Evolutionary conservation across 2,113 vertebrate genomes (phyloP).

Genomic region (Equus przewalskii): DNA sequence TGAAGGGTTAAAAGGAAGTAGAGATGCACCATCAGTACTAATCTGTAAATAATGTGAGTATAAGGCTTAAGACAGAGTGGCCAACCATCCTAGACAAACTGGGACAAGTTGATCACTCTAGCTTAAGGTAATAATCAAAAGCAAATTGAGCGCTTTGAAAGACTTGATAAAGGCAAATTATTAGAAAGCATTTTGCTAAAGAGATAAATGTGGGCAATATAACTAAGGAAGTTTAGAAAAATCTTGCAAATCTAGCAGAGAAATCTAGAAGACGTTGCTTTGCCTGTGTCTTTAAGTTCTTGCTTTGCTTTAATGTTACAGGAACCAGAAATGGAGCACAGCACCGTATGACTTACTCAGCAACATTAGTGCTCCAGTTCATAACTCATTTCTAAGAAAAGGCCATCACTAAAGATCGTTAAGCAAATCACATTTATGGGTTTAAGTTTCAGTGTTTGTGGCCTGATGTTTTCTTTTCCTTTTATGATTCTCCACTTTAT

Average conservation of each 20-base stretch:
- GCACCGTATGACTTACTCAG: not conserved
- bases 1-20: not conserved
- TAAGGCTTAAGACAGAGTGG: not conserved
- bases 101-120: not conserved
- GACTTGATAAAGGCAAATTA: not conserved
- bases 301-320: not conserved
- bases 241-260: not conserved
- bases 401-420: not conserved
- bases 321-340: not conserved
- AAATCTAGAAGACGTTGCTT: not conserved
- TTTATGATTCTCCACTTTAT: not conserved
- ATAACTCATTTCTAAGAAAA: not conserved
- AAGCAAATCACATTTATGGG: not conserved
- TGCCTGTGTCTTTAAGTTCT: not conserved
- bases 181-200: not conserved
- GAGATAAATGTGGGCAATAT: not conserved
- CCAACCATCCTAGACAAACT: not conserved
- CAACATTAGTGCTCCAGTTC: no score
- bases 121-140: not conserved
- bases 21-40: not conserved
- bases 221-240: not conserved
- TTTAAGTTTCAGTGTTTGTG: not conserved
- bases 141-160: not conserved
- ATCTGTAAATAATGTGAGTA: not conserved
- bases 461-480: not conserved